Conservation (phyloP, 2,888 invertebrate genomes). For the Luperina nickerlii region DNA sequence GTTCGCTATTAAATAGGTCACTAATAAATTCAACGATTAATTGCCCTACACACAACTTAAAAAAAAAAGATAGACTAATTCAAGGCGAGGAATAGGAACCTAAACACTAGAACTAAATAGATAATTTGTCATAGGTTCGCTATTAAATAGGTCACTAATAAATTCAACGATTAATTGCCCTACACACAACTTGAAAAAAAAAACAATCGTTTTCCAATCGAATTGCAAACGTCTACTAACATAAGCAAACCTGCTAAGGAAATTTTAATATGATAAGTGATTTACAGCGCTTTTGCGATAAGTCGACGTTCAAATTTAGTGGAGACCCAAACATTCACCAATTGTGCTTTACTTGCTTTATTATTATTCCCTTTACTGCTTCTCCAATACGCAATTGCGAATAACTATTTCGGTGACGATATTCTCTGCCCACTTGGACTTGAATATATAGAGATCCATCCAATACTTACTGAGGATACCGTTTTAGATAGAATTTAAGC, state of each 20-base stretch:
- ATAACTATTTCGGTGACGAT: slow-evolving; percentile 69
- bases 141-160: not conserved
- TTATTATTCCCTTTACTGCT: slow-evolving; percentile 56
- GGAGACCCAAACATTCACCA: slow-evolving; percentile 57
- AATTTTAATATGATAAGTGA: slow-evolving; percentile 47
- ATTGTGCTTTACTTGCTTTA: slow-evolving; percentile 51
- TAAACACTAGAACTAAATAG: not conserved
- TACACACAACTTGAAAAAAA: not conserved
- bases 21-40: not conserved
- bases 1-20: not conserved
- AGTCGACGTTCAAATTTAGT: slow-evolving; percentile 60
- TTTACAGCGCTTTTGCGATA: slow-evolving; percentile 52
- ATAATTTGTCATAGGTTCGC: not conserved
- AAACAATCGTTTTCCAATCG: not conserved
- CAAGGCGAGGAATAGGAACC: not conserved
- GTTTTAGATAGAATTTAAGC: slow-evolving; percentile 56
- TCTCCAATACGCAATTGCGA: slow-evolving; percentile 56
- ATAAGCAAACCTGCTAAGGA: slow-evolving; percentile 22
- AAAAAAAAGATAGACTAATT: not conserved
- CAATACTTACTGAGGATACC: slow-evolving; percentile 55
- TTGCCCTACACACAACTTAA: not conserved
- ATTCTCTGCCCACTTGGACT: slow-evolving; percentile 74
- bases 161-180: not conserved
- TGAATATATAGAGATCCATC: slow-evolving; percentile 77
- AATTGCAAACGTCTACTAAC: not conserved